phyloP scores from a whole-genome alignment of 2,797 vertebrate species.

The Zalophus californianus region DNA sequence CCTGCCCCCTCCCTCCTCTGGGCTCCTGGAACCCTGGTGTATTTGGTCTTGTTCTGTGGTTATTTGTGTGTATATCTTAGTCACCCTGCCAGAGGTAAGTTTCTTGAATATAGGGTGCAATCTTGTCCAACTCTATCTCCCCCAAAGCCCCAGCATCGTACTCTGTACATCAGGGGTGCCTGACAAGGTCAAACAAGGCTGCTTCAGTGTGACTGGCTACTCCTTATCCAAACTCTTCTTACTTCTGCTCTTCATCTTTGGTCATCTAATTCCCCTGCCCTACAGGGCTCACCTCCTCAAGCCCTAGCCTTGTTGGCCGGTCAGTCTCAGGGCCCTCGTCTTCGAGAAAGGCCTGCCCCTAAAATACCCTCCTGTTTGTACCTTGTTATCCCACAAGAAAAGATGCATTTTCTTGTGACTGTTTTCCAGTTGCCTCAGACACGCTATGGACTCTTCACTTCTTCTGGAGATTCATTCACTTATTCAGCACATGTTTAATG shows the following conservation, averaged over 20 bases:
- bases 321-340: neutral
- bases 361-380: neutral
- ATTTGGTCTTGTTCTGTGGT: neutral
- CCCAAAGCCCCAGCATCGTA: neutral
- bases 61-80: neutral
- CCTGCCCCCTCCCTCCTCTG: neutral
- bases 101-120: neutral
- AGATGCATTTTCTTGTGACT: neutral
- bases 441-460: neutral
- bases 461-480: neutral
- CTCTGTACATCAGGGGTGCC: neutral
- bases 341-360: neutral
- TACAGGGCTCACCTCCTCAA: neutral
- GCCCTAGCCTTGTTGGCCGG: neutral
- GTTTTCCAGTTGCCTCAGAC: neutral
- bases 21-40: neutral
- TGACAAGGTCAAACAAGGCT: neutral
- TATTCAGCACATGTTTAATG: constrained; percentile 17
- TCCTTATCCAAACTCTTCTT: neutral
- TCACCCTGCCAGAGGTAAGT: neutral
- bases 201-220: neutral
- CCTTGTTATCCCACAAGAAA: neutral
- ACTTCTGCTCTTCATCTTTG: neutral
- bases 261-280: neutral
- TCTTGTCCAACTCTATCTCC: neutral